phyloP scores from a whole-genome alignment of 2,113 vertebrate genomes.

The Hydrochoerus hydrochaeris region DNA sequence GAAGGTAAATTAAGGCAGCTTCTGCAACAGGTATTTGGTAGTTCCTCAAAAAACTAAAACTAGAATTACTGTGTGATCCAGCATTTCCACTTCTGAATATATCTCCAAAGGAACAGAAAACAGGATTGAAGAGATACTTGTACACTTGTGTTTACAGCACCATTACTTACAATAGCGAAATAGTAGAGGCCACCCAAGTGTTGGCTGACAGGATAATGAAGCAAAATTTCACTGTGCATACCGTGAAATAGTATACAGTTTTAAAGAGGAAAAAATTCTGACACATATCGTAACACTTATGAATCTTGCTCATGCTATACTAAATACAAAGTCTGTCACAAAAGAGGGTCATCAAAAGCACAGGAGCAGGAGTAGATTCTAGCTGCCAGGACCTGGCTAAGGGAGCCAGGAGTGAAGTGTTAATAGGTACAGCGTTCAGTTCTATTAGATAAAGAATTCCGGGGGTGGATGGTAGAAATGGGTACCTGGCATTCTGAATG shows the following conservation, averaged over 20 bases:
- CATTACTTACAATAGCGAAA: background rate
- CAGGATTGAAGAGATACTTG: background rate
- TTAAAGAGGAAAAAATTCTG: background rate
- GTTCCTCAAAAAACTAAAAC: background rate
- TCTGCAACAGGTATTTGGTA: background rate
- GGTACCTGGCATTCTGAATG: background rate
- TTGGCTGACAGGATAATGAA: too few species aligned
- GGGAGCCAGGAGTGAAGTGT: background rate
- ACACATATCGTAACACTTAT: background rate
- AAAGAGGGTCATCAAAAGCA: background rate
- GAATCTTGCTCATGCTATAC: too few species aligned
- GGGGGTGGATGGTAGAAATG: background rate
- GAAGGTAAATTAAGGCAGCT: background rate
- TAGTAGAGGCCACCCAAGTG: background rate
- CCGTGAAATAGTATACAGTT: background rate
- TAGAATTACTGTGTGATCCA: background rate
- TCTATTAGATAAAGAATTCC: background rate
- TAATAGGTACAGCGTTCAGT: too few species aligned
- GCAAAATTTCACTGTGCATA: background rate
- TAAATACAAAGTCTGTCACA: background rate
- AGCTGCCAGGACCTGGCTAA: background rate
- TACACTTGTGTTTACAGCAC: background rate
- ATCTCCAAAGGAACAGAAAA: background rate
- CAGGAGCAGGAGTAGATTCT: background rate
- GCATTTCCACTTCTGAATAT: background rate